Conservation (phyloP, 1,140 invertebrate genomes). For the Heliconius eleuchia region DNA sequence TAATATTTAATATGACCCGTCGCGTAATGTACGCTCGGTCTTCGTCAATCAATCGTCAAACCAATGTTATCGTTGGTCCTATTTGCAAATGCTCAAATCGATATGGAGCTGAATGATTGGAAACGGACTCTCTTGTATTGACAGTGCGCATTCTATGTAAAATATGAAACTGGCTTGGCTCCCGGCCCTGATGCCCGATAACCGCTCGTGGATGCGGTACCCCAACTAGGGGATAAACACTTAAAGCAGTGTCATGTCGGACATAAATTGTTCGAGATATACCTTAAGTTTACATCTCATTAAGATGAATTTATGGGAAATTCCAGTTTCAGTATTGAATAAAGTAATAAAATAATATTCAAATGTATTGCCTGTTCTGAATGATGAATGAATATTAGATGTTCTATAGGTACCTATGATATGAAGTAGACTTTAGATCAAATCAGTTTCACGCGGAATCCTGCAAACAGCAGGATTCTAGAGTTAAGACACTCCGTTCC, state of each 20-base stretch:
- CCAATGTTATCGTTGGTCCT: slow-evolving; percentile 39
- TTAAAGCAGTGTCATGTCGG: slow-evolving; percentile 38
- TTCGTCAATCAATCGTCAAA: slow-evolving; percentile 28
- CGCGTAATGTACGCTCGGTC: not conserved
- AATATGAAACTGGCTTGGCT: slow-evolving; percentile 70
- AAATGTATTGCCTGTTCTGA: not conserved
- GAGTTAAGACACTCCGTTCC: no score
- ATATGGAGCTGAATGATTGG: slow-evolving; percentile 70
- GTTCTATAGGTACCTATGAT: not conserved
- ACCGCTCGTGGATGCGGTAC: slow-evolving; percentile 53
- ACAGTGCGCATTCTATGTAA: slow-evolving; percentile 77
- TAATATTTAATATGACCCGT: not conserved
- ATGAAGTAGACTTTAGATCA: not conserved
- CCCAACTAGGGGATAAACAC: slow-evolving; percentile 40
- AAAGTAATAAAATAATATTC: slow-evolving; percentile 29
- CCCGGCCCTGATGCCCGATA: slow-evolving; percentile 43
- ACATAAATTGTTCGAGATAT: slow-evolving; percentile 42
- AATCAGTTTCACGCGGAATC: no score
- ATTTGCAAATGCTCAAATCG: slow-evolving; percentile 71
- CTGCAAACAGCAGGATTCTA: no score
- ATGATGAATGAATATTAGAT: not conserved
- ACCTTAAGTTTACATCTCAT: slow-evolving; percentile 41
- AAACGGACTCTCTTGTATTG: slow-evolving; percentile 57
- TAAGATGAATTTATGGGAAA: slow-evolving; percentile 38
- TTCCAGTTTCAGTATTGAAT: slow-evolving; percentile 28